Evolutionary conservation across 1,140 invertebrate genomes (phyloP), one percentile per base, ranked within the genome.

Genomic region (Samia ricini): DNA sequence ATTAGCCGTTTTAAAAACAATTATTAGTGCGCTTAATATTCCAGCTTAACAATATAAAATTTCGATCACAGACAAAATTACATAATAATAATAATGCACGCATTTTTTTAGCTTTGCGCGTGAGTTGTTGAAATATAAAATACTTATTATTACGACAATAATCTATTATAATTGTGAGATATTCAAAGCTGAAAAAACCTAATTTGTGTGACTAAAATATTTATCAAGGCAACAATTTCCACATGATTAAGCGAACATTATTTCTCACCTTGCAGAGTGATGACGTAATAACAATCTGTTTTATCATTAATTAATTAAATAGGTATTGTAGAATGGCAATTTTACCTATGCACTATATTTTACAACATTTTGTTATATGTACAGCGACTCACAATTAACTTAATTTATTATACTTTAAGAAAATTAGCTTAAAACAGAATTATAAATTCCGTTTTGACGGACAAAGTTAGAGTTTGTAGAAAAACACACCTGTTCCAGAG

Each of bases 61-160:
- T 88, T 88, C 66, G 83, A 89, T 88, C 85, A 89, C 87, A 89
- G 85, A 87, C 84, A 89, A 88, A 88, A 87, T 88, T 85, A 88
- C 85, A 87, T 82, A 82, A 79, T 79, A n/a, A n/a, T n/a, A n/a
- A 84, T 76, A 74, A 82, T 80, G 77, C 71, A 83, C 78, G 79
- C 80, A n/a, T n/a, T n/a, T n/a, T n/a, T 62, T 77, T 74, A 78
- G 74, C 64, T 69, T 77, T 82, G 80, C 85, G 82, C 75, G 64
- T 76, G 81, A 82, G 76, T 77, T 81, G 76, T 83, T 82, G 71
- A 87, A 87, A 79, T 87, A 89, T 83, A 87, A 85, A 86, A 84
- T 81, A 88, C 82, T 89, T 82, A 42, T 86, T 85, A 85, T 79
- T 60, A 67, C 78, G 80, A 83, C 69, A 72, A 77, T 83, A 85